Evolutionary conservation across 2,797 vertebrate species (phyloP).

Genomic region (Xenops minutus): DNA sequence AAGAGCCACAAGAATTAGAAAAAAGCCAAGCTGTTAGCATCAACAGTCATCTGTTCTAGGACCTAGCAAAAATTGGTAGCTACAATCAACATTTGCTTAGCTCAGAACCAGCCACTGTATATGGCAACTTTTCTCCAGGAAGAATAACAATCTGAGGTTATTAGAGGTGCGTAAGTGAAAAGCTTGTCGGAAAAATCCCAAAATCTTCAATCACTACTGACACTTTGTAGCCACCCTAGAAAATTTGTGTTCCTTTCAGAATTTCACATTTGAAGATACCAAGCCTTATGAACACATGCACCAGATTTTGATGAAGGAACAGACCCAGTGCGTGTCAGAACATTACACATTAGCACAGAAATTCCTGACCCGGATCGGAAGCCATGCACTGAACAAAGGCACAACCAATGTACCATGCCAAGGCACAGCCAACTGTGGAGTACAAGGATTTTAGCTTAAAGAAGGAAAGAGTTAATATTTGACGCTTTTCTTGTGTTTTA

Average conservation of each 20-base stretch:
- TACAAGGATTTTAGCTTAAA: background rate
- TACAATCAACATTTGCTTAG: background rate
- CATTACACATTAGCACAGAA: background rate
- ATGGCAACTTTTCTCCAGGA: background rate
- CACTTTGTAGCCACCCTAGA: background rate
- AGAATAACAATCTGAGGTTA: background rate
- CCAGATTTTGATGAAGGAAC: background rate
- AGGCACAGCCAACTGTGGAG: background rate
- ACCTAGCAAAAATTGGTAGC: background rate
- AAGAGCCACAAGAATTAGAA: background rate
- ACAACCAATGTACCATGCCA: too few species aligned
- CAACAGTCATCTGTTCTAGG: background rate
- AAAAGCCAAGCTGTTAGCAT: background rate
- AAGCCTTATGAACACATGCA: background rate
- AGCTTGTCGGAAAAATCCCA: background rate
- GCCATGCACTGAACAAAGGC: background rate
- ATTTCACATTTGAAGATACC: background rate
- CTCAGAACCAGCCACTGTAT: background rate
- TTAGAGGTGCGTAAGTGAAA: background rate
- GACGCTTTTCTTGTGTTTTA: background rate
- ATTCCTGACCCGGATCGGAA: background rate
- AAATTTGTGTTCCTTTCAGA: background rate
- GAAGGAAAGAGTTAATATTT: background rate
- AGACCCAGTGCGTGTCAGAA: background rate
- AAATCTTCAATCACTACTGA: background rate